A percentile compares a stretch with the other conserved stretches of the same genome.
Evolutionary conservation across 2,113 vertebrate genomes (phyloP).

Genomic region (Mustela lutreola): DNA sequence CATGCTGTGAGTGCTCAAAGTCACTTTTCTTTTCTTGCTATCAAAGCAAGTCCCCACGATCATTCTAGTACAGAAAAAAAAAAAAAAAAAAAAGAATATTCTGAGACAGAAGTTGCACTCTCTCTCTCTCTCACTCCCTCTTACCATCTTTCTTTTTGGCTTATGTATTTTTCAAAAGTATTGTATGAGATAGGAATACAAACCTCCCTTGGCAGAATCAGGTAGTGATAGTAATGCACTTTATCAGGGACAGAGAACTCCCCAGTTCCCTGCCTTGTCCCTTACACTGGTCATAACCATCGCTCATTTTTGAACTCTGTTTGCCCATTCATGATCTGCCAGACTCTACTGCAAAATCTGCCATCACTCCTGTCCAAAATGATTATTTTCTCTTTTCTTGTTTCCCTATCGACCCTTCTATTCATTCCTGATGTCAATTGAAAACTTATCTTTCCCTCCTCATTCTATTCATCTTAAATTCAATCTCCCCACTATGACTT

Average conservation of each 20-base stretch:
- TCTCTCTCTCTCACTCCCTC: neutral
- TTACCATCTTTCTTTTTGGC: neutral
- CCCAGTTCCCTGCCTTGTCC: neutral
- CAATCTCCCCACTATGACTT: constrained; percentile 26
- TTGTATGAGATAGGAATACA: neutral
- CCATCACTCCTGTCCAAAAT: neutral
- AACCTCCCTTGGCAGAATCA: neutral
- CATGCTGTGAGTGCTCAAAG: neutral
- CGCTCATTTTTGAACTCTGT: neutral
- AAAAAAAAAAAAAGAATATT: neutral
- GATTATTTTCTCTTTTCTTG: constrained; percentile 33
- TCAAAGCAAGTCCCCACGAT: neutral
- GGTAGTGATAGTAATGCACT: neutral
- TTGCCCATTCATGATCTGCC: neutral
- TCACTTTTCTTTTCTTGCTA: neutral
- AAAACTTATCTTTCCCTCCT: constrained; percentile 34
- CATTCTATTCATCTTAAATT: neutral
- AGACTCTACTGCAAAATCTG: neutral
- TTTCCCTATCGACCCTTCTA: neutral
- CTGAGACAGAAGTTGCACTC: neutral
- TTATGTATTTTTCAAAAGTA: constrained; percentile 38
- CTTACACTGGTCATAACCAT: neutral
- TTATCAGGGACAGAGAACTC: neutral
- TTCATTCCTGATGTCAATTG: neutral
- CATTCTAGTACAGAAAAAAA: neutral